phyloP scores from a whole-genome alignment of 1,140 invertebrate species.

The Heliconius hewitsoni region DNA sequence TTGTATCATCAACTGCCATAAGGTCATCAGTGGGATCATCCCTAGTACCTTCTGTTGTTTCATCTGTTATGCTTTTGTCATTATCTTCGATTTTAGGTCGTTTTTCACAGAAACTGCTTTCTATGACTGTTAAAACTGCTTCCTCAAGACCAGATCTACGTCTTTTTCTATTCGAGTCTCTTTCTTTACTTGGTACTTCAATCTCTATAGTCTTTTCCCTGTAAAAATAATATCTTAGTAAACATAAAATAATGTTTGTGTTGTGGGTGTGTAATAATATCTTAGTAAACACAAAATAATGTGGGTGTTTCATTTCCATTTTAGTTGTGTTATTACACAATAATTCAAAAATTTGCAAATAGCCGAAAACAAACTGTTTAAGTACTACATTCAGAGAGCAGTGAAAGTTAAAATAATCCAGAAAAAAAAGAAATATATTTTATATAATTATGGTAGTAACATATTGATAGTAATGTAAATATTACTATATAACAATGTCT shows the following conservation, averaged over 20 bases:
- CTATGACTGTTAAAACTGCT: conserved; percentile 60
- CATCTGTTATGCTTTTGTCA: conserved; percentile 34
- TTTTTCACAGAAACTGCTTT: conserved; percentile 52
- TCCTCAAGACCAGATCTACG: conserved; percentile 63
- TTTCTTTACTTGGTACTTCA: conserved; percentile 40
- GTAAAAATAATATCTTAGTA: conserved; percentile 34
- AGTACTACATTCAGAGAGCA: too few relatives aligned
- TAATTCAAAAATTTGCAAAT: too few relatives aligned
- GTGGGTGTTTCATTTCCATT: too few relatives aligned
- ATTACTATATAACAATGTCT: too few relatives aligned
- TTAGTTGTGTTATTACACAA: too few relatives aligned
- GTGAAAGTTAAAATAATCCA: too few relatives aligned
- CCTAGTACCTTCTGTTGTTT: conserved; percentile 16
- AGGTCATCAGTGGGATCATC: conserved; percentile 21
- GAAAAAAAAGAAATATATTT: too few relatives aligned
- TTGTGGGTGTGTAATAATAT: too few relatives aligned
- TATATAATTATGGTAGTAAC: too few relatives aligned
- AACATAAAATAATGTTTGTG: not conserved
- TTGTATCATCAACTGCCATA: conserved; percentile 20
- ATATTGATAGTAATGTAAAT: too few relatives aligned
- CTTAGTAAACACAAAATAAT: not conserved
- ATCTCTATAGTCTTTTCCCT: conserved; percentile 51
- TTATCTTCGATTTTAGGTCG: conserved; percentile 42
- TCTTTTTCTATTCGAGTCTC: conserved; percentile 55
- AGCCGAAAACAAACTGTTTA: too few relatives aligned